Base-by-base conservation (phyloP, 2,888 invertebrate species). In the Ochropleura leucogaster region DNA sequence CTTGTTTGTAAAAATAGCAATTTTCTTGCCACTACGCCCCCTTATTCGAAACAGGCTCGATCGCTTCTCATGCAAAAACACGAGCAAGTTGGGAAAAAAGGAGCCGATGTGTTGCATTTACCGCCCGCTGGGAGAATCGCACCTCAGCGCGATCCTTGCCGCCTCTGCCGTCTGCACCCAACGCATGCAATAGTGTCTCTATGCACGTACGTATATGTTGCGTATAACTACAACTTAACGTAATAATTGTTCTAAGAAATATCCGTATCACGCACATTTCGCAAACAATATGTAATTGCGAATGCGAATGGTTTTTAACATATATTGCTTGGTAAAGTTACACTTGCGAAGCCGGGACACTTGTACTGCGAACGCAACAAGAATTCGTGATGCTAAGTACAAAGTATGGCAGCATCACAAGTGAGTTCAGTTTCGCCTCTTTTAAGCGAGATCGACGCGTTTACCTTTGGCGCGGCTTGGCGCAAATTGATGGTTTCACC, bases 401-500 rank as follows among this genome's bases (percentile, higher is more conserved):
- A 89, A 89, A 89, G 89, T 91, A 88, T 88, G 88, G 87, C 89
- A 90, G 83, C 84, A 88, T 86, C 89, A 83, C 89, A 88, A 92
- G 91, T 90, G 86, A 89, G 85, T 87, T 88, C 89, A 87, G 90
- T 89, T 89, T 92, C 88, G 87, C 90, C 90, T 90, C 90, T 91
- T 91, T 90, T 88, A 90, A 90, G 87, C 89, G 87, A 91, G 92
- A 93, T 92, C 92, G 92, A 92, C 92, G 89, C 92, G 90, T 92
- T 93, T 93, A 93, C 92, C 92, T 92, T 89, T 90, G 87, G 88
- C 89, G 89, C 91, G 90, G 91, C 92, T 88, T 89, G 82, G 92
- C 91, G 92, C 91, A 96, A 95, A 95, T 96, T 95, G 94, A 94
- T 93, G 95, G 95, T 95, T 96, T 93, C 94, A 94, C 93, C 94